A percentile compares a stretch with the other conserved stretches of the same genome.
phyloP scores from a whole-genome alignment of 2,888 invertebrate genomes.

The Sceliomorpha sp. region DNA sequence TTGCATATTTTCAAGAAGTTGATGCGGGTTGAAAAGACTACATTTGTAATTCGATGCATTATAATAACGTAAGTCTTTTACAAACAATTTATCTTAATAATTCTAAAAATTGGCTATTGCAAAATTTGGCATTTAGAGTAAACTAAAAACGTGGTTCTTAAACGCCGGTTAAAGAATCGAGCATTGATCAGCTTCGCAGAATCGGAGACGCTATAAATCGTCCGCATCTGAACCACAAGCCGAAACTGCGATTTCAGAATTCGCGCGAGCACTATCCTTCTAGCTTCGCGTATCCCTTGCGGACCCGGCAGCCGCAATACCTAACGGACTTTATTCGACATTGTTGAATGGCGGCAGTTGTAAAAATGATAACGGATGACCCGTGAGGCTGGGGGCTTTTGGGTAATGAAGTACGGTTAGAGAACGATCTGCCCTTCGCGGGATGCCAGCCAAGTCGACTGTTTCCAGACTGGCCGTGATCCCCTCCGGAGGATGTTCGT shows the following conservation, averaged over 20 bases:
- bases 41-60: too few species aligned
- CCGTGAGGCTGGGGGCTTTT: slow-evolving; percentile 73
- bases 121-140: too few species aligned
- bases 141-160: too few species aligned
- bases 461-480: slow-evolving; percentile 61
- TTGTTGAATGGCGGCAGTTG: slow-evolving; percentile 80
- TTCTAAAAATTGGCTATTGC: too few species aligned
- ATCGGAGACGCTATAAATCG: too few species aligned
- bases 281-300: slow-evolving; percentile 61
- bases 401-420: slow-evolving; percentile 80
- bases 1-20: too few species aligned
- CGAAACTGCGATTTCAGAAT: slow-evolving; percentile 37
- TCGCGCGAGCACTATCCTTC: slow-evolving; percentile 60
- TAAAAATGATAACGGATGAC: slow-evolving; percentile 81
- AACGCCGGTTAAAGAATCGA: too few species aligned
- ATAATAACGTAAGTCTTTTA: too few species aligned
- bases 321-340: slow-evolving; percentile 80
- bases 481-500: slow-evolving; percentile 62
- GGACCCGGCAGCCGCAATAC: slow-evolving; percentile 72
- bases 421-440: slow-evolving; percentile 66
- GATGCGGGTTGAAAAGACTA: too few species aligned
- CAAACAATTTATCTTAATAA: too few species aligned
- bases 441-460: slow-evolving; percentile 57
- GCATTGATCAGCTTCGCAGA: too few species aligned
- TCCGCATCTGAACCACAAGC: too few species aligned